A percentile compares a stretch with the other conserved stretches of the same genome.
These are phyloP conservation scores for Lepilemur septentrionalis DNA, from an alignment of 2,797 vertebrate species.

Conservation along the genomic window DNA sequence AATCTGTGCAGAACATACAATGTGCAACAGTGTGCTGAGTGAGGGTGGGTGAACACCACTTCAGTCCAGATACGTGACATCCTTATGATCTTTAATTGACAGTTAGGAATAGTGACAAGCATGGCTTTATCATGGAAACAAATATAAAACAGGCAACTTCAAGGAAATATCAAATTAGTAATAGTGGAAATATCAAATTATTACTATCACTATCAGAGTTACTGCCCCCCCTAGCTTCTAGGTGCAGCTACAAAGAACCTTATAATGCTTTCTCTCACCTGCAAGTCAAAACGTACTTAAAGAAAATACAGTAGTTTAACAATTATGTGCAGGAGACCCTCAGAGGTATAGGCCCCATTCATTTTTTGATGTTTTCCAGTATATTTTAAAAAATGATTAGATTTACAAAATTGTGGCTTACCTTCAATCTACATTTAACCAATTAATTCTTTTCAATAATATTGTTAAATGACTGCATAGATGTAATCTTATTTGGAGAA, in stretches of 20 bases:
- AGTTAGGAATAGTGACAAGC: neutral
- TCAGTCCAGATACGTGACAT: neutral
- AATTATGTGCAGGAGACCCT: neutral
- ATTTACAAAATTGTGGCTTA: neutral
- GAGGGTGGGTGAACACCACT: neutral
- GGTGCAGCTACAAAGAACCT: neutral
- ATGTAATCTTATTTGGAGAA: neutral
- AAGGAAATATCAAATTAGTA: neutral
- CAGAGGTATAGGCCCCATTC: neutral
- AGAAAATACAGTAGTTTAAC: neutral
- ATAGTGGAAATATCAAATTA: neutral
- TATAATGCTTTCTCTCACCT: neutral
- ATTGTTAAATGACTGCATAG: neutral
- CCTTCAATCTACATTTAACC: neutral
- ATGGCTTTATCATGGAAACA: neutral
- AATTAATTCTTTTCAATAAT: neutral
- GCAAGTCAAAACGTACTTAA: neutral
- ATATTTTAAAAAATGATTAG: neutral
- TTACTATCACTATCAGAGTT: neutral
- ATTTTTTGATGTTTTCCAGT: neutral
- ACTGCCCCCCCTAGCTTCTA: neutral
- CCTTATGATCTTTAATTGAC: neutral
- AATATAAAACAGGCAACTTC: neutral
- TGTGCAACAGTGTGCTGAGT: neutral
- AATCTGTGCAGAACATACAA: neutral